Percentiles rank a stretch among this genome's conserved stretches.
Evolutionary conservation across 1,140 invertebrate species (phyloP).

Genomic region (Euschistus heros): DNA sequence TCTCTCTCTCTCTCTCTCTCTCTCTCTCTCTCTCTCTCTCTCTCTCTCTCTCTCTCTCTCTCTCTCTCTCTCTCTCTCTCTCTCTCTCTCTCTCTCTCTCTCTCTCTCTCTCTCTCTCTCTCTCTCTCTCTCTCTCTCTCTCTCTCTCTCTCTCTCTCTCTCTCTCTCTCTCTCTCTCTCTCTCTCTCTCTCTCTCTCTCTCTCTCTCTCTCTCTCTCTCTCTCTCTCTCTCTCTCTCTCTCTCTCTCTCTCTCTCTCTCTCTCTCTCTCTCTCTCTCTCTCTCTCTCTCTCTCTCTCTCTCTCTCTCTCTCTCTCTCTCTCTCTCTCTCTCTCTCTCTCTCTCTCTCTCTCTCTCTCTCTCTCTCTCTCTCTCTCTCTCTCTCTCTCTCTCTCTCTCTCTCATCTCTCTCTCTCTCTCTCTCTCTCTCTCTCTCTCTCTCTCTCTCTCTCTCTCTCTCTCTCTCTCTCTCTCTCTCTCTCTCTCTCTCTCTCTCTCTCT

Average conservation of each 20-base stretch:
- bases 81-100: slow-evolving; percentile 1
- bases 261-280: not conserved
- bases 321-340: not conserved
- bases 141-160: not conserved
- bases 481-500: slow-evolving; percentile 10
- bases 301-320: not conserved
- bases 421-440: not conserved
- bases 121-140: not conserved
- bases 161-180: not conserved
- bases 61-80: slow-evolving; percentile 8
- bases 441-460: slow-evolving; percentile 1
- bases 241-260: slow-evolving; percentile 7
- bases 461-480: not conserved
- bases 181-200: slow-evolving; percentile 12
- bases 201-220: slow-evolving; percentile 5
- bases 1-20: not conserved
- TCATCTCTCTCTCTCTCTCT: not conserved
- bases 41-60: slow-evolving; percentile 7
- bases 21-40: slow-evolving; percentile 1
- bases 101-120: slow-evolving; percentile 6
- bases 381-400: not conserved
- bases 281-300: not conserved
- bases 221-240: slow-evolving; percentile 11
- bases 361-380: not conserved
- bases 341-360: not conserved